phyloP scores from a whole-genome alignment of 2,113 vertebrate species.

The Brachyhypopomus occidentalis region DNA sequence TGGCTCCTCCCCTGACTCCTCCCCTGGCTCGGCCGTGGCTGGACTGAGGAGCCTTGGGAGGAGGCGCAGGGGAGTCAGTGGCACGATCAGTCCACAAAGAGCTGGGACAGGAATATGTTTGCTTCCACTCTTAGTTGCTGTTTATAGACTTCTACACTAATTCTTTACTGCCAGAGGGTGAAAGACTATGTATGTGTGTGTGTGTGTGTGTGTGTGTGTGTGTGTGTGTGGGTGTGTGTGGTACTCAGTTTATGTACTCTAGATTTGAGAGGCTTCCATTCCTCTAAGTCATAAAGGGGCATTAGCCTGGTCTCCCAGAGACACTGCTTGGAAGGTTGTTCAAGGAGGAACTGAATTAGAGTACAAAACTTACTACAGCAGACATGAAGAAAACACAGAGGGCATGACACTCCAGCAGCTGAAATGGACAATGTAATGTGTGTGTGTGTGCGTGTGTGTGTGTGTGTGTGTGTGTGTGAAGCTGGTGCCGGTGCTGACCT shows the following conservation, averaged over 20 bases:
- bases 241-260: constrained; percentile 24
- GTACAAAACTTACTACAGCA: neutral
- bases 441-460: constrained; percentile 30
- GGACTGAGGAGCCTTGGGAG: neutral
- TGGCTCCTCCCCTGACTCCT: neutral
- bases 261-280: neutral
- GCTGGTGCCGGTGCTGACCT: constrained; percentile 56
- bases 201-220: neutral
- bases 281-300: neutral
- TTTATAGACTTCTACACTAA: constrained; percentile 6
- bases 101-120: neutral
- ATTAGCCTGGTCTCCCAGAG: neutral
- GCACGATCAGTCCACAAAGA: constrained; percentile 9
- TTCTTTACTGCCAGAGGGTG: constrained; percentile 35
- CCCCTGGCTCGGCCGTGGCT: neutral
- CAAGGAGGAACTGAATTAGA: neutral
- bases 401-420: neutral
- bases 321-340: neutral
- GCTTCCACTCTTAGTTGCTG: neutral
- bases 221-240: neutral
- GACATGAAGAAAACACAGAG: neutral
- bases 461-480: constrained; percentile 25
- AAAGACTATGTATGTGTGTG: constrained; percentile 16
- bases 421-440: constrained; percentile 25
- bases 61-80: constrained; percentile 11